These are phyloP conservation scores for Tretioscincus oriximinensis DNA, from an alignment of 2,113 vertebrate species.

Conservation along the genomic window DNA sequence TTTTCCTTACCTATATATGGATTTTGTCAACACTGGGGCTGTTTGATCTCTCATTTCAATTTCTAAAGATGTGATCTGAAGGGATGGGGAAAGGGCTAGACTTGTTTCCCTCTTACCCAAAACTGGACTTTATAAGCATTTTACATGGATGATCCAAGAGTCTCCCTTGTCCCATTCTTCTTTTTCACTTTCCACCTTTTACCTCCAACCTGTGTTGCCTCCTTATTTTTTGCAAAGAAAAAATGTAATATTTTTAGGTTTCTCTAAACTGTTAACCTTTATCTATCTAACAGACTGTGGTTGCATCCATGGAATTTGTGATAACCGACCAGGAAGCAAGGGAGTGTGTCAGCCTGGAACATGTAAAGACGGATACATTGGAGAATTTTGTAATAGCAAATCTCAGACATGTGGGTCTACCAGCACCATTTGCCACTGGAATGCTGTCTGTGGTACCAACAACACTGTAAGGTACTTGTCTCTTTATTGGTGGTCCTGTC, in stretches of 20 bases:
- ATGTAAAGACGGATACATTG: conserved; percentile 80
- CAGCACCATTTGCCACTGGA: conserved; percentile 79
- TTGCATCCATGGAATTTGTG: conserved; percentile 91
- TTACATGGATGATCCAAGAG: too few species aligned
- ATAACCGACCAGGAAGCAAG: conserved; percentile 87
- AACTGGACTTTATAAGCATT: too few species aligned
- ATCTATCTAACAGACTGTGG: conserved; percentile 78
- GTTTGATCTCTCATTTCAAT: too few species aligned
- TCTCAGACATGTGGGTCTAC: conserved; percentile 70
- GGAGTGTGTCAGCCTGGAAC: conserved; percentile 84
- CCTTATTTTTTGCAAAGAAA: too few species aligned
- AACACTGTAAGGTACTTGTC: conserved; percentile 64
- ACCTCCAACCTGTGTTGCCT: too few species aligned
- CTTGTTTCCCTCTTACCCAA: too few species aligned
- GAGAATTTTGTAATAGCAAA: conserved; percentile 83
- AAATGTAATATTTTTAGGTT: not conserved
- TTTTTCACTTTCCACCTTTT: too few species aligned
- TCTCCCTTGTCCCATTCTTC: too few species aligned
- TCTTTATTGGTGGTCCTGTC: conserved; percentile 19
- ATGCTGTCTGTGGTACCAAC: conserved; percentile 76
- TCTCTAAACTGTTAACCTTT: conserved; percentile 11
- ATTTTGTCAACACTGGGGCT: too few species aligned
- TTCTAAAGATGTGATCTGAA: too few species aligned
- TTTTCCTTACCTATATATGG: too few species aligned
- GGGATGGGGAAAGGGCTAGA: too few species aligned